A percentile compares a stretch with the other conserved stretches of the same genome.
These are phyloP conservation scores for Lissonota sp. DNA, from an alignment of 2,888 invertebrate species.

Conservation along the genomic window DNA sequence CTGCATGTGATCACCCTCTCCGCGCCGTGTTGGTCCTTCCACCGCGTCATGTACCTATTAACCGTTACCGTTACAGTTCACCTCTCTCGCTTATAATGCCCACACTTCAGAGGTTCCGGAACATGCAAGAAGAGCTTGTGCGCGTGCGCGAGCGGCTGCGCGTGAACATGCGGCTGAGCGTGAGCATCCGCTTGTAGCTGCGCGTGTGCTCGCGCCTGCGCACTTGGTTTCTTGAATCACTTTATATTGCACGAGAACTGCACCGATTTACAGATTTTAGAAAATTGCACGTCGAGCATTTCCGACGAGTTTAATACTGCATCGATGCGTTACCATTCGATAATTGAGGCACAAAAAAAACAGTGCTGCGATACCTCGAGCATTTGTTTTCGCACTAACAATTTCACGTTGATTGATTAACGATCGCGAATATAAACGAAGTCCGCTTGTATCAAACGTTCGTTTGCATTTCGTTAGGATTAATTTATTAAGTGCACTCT, in stretches of 20 bases:
- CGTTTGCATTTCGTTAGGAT: conserved; percentile 53
- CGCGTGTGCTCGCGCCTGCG: too few species aligned
- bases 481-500: conserved; percentile 27
- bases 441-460: conserved; percentile 37
- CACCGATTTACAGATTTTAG: conserved; percentile 41
- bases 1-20: conserved; percentile 58
- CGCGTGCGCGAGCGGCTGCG: too few species aligned
- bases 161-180: too few species aligned
- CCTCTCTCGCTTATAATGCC: conserved; percentile 51
- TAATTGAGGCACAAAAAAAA: neutral
- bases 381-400: neutral
- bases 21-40: conserved; percentile 28
- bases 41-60: conserved; percentile 69
- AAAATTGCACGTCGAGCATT: conserved; percentile 9
- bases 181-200: too few species aligned
- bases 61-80: conserved; percentile 68
- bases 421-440: conserved; percentile 20
- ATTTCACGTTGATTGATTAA: conserved; percentile 40
- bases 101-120: conserved; percentile 41
- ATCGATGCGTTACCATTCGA: neutral
- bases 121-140: conserved; percentile 7
- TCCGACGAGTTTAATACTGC: neutral
- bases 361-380: neutral
- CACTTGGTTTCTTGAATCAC: conserved; percentile 33
- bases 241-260: conserved; percentile 33